phyloP scores from a whole-genome alignment of 2,797 vertebrate species.

The Malacoraja senta region DNA sequence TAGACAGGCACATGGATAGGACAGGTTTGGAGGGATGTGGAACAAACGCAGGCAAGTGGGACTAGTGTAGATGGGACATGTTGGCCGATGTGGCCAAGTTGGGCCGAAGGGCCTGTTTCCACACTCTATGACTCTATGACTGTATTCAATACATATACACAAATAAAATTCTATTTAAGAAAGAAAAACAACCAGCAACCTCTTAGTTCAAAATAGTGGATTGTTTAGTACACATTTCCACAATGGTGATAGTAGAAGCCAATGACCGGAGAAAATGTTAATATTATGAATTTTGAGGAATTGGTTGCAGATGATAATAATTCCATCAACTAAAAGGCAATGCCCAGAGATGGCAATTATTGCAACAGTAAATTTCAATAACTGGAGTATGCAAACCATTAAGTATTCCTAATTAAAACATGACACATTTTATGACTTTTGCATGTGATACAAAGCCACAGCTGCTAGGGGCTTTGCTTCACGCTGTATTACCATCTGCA shows the following conservation, averaged over 20 bases:
- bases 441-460: not conserved
- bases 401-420: constrained; percentile 21
- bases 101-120: too few species aligned
- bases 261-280: not conserved
- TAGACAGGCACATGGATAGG: too few species aligned
- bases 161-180: not conserved
- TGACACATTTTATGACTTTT: not conserved
- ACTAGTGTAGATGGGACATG: too few species aligned
- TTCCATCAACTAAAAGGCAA: not conserved
- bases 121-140: too few species aligned
- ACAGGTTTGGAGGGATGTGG: too few species aligned
- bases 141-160: not conserved
- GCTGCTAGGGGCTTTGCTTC: not conserved
- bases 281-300: not conserved
- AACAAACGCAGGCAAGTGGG: too few species aligned
- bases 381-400: not conserved
- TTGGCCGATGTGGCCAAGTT: too few species aligned
- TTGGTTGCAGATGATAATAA: not conserved
- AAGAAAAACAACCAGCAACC: not conserved
- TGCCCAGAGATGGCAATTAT: not conserved
- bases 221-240: not conserved
- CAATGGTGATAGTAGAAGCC: not conserved
- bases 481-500: not conserved
- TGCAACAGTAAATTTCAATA: not conserved
- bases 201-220: not conserved